phyloP scores from a whole-genome alignment of 2,888 invertebrate genomes.

The Bursaphelenchus okinawaensis region DNA sequence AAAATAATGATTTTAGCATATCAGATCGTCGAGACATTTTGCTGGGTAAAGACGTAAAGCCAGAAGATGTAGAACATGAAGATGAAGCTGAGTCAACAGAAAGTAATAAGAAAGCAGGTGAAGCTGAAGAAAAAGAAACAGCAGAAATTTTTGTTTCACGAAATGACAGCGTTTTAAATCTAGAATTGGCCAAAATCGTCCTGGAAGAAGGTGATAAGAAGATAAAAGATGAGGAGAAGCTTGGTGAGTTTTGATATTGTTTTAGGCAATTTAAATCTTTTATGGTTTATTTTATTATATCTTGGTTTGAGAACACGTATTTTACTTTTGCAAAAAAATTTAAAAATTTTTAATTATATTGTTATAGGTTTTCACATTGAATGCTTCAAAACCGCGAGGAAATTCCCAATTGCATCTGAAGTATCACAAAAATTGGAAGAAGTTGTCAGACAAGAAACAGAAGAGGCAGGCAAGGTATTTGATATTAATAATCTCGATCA shows the following conservation, averaged over 20 bases:
- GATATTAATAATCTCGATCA: neutral
- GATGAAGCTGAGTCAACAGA: neutral
- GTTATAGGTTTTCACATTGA: neutral
- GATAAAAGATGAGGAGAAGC: neutral
- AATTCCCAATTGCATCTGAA: neutral
- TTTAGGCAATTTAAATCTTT: no score
- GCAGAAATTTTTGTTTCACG: neutral
- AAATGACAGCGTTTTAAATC: conserved; percentile 9
- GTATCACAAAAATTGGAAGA: neutral
- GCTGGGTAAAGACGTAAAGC: neutral
- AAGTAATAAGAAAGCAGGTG: no score
- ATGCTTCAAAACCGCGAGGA: neutral
- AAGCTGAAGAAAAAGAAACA: neutral
- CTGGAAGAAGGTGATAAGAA: neutral
- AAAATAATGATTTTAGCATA: neutral
- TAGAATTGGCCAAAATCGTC: conserved; percentile 11
- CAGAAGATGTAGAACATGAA: neutral
- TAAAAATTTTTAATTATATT: neutral
- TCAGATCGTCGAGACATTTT: neutral
- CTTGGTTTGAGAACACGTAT: no score
- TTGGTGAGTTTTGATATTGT: neutral
- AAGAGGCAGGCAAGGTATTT: neutral
- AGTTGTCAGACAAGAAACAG: neutral
- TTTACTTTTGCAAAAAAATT: no score
- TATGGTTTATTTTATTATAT: no score